Evolutionary conservation across 2,797 vertebrate genomes (phyloP).

Genomic region (Gorsachius magnificus): DNA sequence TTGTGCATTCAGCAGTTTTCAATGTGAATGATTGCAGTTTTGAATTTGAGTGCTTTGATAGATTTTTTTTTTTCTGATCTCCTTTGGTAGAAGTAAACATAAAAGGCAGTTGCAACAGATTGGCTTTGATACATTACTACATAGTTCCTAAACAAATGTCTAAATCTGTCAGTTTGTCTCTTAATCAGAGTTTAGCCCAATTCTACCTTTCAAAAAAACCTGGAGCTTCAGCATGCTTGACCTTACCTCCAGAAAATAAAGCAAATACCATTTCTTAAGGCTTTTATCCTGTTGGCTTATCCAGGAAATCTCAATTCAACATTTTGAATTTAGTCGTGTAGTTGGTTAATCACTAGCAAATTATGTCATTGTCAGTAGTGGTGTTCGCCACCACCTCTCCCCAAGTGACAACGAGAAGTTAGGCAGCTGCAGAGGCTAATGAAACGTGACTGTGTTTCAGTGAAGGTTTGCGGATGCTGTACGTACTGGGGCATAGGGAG

Average conservation of each 20-base stretch:
- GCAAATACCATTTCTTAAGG: not conserved
- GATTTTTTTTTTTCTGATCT: not conserved
- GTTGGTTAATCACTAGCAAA: not conserved
- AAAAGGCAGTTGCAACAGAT: not conserved
- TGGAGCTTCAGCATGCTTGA: not conserved
- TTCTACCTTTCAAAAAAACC: not conserved
- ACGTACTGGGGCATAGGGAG: not conserved
- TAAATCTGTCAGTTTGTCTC: not conserved
- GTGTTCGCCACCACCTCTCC: not conserved
- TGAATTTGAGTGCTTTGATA: not conserved
- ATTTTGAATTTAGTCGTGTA: not conserved
- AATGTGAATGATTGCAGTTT: not conserved
- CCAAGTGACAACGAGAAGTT: not conserved
- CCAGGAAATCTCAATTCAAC: not conserved
- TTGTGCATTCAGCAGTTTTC: not conserved
- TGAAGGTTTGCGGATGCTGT: not conserved
- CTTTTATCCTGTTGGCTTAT: not conserved
- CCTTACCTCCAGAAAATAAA: not conserved
- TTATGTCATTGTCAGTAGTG: not conserved
- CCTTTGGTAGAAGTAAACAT: not conserved
- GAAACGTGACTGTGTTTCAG: not conserved
- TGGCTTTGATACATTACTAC: not conserved
- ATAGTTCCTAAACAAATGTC: not conserved
- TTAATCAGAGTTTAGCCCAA: not conserved
- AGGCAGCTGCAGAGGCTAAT: not conserved